Percentiles rank a stretch among this genome's conserved stretches.
Evolutionary conservation across 2,888 invertebrate genomes (phyloP).

Genomic region (Hydraecia micacea): DNA sequence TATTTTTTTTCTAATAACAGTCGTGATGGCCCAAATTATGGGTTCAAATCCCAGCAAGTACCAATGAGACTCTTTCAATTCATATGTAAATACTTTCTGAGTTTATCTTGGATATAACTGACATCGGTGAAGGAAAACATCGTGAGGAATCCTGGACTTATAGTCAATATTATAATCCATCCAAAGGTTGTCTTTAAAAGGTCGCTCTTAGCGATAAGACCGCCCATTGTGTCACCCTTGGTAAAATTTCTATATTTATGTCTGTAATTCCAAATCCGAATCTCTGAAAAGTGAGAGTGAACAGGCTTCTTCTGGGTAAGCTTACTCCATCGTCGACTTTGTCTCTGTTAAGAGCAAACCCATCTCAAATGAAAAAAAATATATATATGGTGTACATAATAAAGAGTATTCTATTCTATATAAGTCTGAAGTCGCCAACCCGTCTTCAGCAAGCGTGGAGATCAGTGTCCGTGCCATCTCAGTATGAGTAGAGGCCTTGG

Average conservation of each 20-base stretch:
- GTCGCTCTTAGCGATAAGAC: too few relatives aligned
- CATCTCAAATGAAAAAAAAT: too few relatives aligned
- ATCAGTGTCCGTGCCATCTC: not conserved
- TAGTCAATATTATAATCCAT: not conserved
- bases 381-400: too few relatives aligned
- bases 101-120: not conserved
- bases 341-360: too few relatives aligned
- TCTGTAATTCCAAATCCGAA: too few relatives aligned
- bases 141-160: not conserved
- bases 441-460: not conserved
- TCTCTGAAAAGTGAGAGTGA: too few relatives aligned
- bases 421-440: not conserved
- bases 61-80: not conserved
- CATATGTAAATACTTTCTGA: not conserved
- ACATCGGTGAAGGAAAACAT: not conserved
- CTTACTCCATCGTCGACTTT: too few relatives aligned
- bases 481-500: not conserved
- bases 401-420: too few relatives aligned
- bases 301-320: too few relatives aligned
- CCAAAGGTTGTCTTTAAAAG: too few relatives aligned
- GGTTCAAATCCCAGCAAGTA: not conserved
- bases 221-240: too few relatives aligned
- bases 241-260: too few relatives aligned
- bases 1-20: not conserved
- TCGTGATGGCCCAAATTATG: not conserved